These are phyloP conservation scores for Drosophila bipectinata DNA, from an alignment of 1,140 invertebrate genomes.

Conservation along the genomic window DNA sequence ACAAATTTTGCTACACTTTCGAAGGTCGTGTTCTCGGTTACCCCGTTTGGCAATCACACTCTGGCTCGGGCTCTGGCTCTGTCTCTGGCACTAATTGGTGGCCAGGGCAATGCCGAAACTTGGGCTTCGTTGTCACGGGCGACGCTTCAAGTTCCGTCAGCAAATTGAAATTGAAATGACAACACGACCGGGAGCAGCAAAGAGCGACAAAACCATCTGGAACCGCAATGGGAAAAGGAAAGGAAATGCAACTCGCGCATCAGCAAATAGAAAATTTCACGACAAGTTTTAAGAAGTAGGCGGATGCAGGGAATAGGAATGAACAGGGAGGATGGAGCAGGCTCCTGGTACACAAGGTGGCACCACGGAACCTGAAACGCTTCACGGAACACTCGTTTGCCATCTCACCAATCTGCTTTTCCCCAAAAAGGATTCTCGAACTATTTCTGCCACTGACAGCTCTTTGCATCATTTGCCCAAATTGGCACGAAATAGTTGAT, in stretches of 20 bases:
- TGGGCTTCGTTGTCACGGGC: slow-evolving; percentile 50
- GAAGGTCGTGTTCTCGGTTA: slow-evolving; percentile 28
- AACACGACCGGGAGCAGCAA: slow-evolving; percentile 21
- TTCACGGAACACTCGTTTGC: slow-evolving; percentile 15
- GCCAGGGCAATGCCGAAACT: slow-evolving; percentile 51
- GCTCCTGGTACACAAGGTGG: neutral
- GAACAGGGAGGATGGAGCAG: neutral
- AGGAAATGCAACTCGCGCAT: slow-evolving; percentile 56
- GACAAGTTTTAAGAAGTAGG: slow-evolving; percentile 28
- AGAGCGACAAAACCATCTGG: slow-evolving; percentile 3
- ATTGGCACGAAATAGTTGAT: slow-evolving; percentile 40
- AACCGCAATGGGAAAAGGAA: slow-evolving; percentile 50
- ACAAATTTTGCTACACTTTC: slow-evolving; percentile 41
- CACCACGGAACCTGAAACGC: slow-evolving; percentile 20
- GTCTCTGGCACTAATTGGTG: slow-evolving; percentile 61
- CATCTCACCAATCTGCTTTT: neutral
- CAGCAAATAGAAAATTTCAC: slow-evolving; percentile 56
- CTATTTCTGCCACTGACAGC: slow-evolving; percentile 40
- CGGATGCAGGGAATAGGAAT: neutral
- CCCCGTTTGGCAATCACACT: neutral
- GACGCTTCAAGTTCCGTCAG: slow-evolving; percentile 61
- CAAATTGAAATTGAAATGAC: slow-evolving; percentile 77
- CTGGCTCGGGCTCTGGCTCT: neutral
- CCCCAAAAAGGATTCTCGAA: neutral
- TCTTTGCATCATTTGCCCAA: slow-evolving; percentile 38